Evolutionary conservation across 2,888 invertebrate species (phyloP).

Genomic region (Dicroscelio sp.): DNA sequence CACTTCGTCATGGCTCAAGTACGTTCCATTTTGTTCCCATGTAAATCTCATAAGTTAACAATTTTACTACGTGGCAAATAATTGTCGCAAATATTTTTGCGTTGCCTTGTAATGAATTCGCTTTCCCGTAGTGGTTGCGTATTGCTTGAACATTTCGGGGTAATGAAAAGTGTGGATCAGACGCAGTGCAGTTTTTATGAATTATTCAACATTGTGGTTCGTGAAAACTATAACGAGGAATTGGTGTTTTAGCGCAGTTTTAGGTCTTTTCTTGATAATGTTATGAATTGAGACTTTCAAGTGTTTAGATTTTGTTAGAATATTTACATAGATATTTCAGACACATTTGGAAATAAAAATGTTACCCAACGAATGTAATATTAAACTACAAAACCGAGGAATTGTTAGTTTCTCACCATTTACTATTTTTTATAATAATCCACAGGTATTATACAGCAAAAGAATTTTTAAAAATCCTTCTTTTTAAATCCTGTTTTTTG

Average conservation of each 20-base stretch:
- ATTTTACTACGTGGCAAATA: slow-evolving; percentile 34
- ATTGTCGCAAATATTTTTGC: slow-evolving; percentile 32
- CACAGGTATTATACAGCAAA: no score
- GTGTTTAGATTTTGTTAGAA: no score
- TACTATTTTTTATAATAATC: no score
- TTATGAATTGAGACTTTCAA: no score
- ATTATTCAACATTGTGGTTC: slow-evolving; percentile 53
- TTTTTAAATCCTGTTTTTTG: no score
- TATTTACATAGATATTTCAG: no score
- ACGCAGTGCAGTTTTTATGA: slow-evolving; percentile 40
- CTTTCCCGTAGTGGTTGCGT: slow-evolving; percentile 7
- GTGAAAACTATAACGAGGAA: not conserved
- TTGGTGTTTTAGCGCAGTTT: not conserved
- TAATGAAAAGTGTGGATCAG: slow-evolving; percentile 25
- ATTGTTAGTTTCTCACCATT: no score
- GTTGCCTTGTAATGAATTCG: slow-evolving; percentile 44
- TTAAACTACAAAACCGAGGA: no score
- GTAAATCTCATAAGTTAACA: slow-evolving; percentile 43
- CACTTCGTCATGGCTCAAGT: no score
- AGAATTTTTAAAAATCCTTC: no score
- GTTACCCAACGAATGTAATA: no score
- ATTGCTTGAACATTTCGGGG: slow-evolving; percentile 29
- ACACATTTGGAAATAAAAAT: no score
- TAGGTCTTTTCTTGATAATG: not conserved
- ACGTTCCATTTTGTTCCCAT: slow-evolving; percentile 23